Evolutionary conservation across 2,888 invertebrate species (phyloP).

Genomic region (Alviniconcha strummeri): DNA sequence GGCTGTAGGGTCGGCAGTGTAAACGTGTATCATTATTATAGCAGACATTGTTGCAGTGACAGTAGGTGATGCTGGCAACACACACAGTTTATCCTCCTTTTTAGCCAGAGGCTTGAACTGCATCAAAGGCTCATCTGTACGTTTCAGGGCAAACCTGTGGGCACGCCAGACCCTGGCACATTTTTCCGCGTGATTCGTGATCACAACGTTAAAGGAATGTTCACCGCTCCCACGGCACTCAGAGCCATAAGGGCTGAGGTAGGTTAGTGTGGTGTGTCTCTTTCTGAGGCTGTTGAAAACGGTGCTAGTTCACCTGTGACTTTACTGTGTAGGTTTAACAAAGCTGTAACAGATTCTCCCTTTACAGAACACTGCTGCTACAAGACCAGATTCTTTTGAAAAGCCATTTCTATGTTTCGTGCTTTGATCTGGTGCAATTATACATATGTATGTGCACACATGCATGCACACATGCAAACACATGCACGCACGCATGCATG

Average conservation of each 20-base stretch:
- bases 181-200: constrained; percentile 92
- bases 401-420: too few relatives aligned
- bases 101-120: too few relatives aligned
- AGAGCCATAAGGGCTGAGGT: constrained; percentile 87
- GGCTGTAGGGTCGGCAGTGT: too few relatives aligned
- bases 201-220: constrained; percentile 88
- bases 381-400: background rate
- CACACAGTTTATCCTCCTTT: too few relatives aligned
- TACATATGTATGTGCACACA: too few relatives aligned
- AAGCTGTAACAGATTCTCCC: background rate
- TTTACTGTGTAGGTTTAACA: background rate
- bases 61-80: too few relatives aligned
- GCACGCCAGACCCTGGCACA: constrained; percentile 93
- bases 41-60: too few relatives aligned
- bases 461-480: background rate
- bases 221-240: constrained; percentile 93
- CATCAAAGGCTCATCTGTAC: too few relatives aligned
- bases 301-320: background rate
- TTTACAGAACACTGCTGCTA: background rate
- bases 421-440: too few relatives aligned
- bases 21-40: too few relatives aligned
- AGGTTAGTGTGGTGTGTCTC: constrained; percentile 25
- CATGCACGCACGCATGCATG: background rate
- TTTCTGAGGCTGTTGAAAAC: background rate
- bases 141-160: constrained; percentile 90